Evolutionary conservation across 1,140 invertebrate species (phyloP), one percentile per base, ranked within the genome.

Genomic region (Orchestia grillus): DNA sequence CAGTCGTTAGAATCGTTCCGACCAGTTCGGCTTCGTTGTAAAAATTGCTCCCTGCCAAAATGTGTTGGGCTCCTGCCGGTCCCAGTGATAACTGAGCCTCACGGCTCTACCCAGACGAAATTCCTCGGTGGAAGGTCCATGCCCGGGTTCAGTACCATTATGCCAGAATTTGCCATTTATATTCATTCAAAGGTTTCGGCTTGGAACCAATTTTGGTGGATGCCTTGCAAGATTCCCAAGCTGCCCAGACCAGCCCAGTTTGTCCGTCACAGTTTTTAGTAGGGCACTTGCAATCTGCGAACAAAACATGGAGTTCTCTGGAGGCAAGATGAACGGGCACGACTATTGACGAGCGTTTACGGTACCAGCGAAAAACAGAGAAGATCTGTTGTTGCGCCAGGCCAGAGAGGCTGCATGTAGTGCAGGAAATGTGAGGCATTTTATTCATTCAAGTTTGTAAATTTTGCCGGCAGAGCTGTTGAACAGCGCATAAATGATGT

Each of bases 311-410:
- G 43, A 44, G 40, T 45, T 94, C 92, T 47, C 44, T 40, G 62
- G 44, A 44, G 92, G 44, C 8, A 47, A 44, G 92, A 94, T 47
- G 92, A n/a, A 94, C 43, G 43, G 43, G 44, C 11, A 44, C 36
- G 92, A 44, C 43, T 94, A 94, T 94, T 94, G 92, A 94, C 92
- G 92, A 44, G 43, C 92, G 47, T 94, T 94, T 94, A 94, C 47
- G 41, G 92, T n/a, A 44, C 92, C 92, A 94, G 15, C 11, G 44
- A 47, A 94, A 94, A 94, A 94, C 44, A 94, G 41, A 94, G 90
- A 28, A 44, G 44, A 94, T 94, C 92, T 94, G 92, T 94, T 94
- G 44, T 94, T 94, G 92, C 41, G 44, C 47, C 44, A 44, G 19
- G 6, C 92, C 19, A 16, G 41, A 19, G 40, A 15, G 92, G 11